Evolutionary conservation across 2,113 vertebrate species (phyloP), one percentile per base, ranked within the genome.

Genomic region (Dunckerocampus dactyliophorus): DNA sequence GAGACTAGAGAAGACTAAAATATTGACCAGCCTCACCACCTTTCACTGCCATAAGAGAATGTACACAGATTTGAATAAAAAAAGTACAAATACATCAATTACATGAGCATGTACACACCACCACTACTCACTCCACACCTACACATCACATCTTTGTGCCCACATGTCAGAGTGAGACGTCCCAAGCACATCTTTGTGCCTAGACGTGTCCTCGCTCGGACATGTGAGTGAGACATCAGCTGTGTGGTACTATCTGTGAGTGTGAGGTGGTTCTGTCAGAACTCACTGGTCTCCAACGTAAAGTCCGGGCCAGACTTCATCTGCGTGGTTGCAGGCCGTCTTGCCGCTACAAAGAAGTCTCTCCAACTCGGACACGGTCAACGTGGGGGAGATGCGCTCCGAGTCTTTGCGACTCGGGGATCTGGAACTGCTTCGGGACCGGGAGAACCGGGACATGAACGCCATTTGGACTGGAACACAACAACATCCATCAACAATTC

Each of bases 201-300:
- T 8, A 20, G 7, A 49, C 16, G 47, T 28, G 15, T 19, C 15
- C 15, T 3, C 0, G 47, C 47, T 20, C 3, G 16, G 47, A 39
- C 37, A 39, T 39, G 9, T 1, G 37, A 43, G 39, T 43, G 39
- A 43, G 13, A 14, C 39, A 9, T 14, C 39, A 14, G 39, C 37
- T 39, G 37, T 12, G 8, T 39, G 37, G 3, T 13, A n/a, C 46
- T 9, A 47, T 47, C 16, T 47, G n/a, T 2, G 19, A 3, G 19
- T 8, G 47, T 11, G 47, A n/a, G 31, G 42, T 24, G 22, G 11
- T 6, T 7, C 22, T 46, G 34, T 6, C 1, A 47, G 11, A 47
- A 92, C 94, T 56, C 79, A 98, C 95, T 98, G 96, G 63, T 98
- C 95, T n/a, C 96, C 95, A 1, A 99, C 92, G 79, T 95, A 98